phyloP scores from a whole-genome alignment of 2,797 vertebrate genomes.

The Coendou prehensilis region DNA sequence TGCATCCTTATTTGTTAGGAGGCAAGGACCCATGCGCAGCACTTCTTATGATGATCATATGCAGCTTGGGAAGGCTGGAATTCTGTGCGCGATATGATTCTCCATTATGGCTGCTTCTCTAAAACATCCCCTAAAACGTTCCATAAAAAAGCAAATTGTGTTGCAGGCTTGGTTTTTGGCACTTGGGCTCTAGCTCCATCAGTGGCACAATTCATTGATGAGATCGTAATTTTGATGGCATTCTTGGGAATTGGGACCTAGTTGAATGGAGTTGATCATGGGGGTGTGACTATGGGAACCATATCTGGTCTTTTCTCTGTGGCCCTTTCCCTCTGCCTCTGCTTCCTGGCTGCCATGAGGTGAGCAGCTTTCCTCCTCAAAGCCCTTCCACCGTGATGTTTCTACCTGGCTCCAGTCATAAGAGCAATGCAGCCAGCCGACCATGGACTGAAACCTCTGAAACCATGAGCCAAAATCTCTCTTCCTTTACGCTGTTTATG shows the following conservation, averaged over 20 bases:
- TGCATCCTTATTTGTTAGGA: neutral
- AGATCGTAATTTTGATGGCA: neutral
- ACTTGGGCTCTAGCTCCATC: neutral
- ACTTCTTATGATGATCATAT: neutral
- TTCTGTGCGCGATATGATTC: rapidly evolving
- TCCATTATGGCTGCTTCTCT: neutral
- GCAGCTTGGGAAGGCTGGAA: neutral
- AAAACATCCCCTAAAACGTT: neutral
- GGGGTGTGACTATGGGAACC: neutral
- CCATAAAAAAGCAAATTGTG: neutral
- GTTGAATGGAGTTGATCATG: neutral
- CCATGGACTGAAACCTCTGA: neutral
- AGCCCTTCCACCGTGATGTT: neutral
- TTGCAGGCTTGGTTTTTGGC: neutral
- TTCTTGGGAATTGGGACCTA: too few relatives aligned
- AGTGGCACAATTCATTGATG: neutral
- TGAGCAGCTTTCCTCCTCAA: neutral
- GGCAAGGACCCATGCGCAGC: rapidly evolving
- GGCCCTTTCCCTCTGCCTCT: neutral
- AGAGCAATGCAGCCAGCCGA: neutral
- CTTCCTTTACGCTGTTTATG: neutral
- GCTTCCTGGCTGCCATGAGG: neutral
- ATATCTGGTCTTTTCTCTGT: neutral
- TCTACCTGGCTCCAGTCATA: neutral
- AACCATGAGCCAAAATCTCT: neutral